These are phyloP conservation scores for Triplophysa dalaica DNA, from an alignment of 2,113 vertebrate genomes.

Conservation along the genomic window DNA sequence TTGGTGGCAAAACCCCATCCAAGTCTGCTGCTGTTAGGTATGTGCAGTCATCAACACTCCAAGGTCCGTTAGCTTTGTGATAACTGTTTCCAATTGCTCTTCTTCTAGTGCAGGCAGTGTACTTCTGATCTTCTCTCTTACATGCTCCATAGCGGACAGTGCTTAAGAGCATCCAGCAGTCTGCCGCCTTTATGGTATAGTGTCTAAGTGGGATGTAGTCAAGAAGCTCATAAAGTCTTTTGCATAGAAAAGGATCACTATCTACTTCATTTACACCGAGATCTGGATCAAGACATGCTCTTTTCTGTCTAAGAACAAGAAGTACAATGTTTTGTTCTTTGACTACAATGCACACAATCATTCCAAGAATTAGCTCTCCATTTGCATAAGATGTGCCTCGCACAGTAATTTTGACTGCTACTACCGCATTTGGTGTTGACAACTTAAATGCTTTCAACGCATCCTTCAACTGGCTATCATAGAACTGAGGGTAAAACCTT, in stretches of 20 bases:
- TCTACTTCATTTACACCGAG: conserved; percentile 1
- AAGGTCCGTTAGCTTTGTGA: background rate
- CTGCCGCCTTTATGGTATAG: conserved; percentile 7
- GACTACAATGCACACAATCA: conserved; percentile 3
- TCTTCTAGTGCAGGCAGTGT: background rate
- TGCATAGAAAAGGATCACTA: background rate
- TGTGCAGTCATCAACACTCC: background rate
- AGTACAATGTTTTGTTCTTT: background rate
- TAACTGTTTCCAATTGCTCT: background rate
- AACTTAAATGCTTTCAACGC: background rate
- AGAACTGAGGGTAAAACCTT: conserved; percentile 11
- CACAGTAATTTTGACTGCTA: conserved; percentile 1
- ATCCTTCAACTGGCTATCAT: background rate
- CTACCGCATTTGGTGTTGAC: background rate
- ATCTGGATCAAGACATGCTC: conserved; percentile 10
- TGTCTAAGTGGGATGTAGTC: conserved; percentile 18
- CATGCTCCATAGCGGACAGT: conserved; percentile 9
- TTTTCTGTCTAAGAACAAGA: conserved; percentile 19
- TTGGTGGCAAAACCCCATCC: background rate
- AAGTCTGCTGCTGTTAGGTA: background rate
- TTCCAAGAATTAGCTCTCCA: background rate
- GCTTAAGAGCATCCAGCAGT: conserved; percentile 14
- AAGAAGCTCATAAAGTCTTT: conserved; percentile 25
- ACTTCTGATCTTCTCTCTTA: background rate
- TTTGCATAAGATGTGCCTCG: background rate